phyloP scores from a whole-genome alignment of 2,888 invertebrate genomes.

The Imbricaverruca yamaguchii region DNA sequence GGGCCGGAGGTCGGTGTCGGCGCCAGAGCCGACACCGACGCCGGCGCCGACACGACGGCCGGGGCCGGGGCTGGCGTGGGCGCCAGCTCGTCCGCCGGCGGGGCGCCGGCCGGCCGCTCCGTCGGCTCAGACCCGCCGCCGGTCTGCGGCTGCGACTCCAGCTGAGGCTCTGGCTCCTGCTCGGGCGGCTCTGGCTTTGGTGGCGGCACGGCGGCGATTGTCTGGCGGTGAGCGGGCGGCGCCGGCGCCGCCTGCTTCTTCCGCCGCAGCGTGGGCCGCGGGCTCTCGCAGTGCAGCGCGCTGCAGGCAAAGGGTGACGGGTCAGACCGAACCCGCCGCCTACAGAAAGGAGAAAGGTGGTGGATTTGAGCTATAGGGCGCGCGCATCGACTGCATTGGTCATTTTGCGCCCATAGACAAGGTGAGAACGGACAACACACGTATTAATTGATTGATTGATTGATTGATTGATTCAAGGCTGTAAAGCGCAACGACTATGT shows the following conservation, averaged over 20 bases:
- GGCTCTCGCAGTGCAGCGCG: not conserved
- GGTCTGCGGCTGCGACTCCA: not conserved
- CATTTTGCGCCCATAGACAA: no score
- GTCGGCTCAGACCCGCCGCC: not conserved
- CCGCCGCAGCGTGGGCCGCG: not conserved
- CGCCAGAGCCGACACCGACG: not conserved
- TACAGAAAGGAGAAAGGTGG: no score
- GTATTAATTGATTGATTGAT: no score
- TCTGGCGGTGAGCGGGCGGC: not conserved
- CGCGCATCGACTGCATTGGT: no score
- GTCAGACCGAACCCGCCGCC: no score
- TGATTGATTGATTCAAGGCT: no score
- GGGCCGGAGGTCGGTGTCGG: no score
- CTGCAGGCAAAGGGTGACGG: not conserved
- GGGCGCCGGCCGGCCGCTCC: not conserved
- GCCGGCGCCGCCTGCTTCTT: constrained; percentile 1
- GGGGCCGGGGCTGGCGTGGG: not conserved
- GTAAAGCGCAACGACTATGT: no score
- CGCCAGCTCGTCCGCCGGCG: not conserved
- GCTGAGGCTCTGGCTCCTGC: not conserved
- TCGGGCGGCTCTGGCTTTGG: not conserved
- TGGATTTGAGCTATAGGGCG: no score
- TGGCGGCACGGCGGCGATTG: not conserved
- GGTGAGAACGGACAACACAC: no score
- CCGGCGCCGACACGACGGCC: not conserved